phyloP scores from a whole-genome alignment of 1,140 invertebrate species.

The Drosophila watanabei region DNA sequence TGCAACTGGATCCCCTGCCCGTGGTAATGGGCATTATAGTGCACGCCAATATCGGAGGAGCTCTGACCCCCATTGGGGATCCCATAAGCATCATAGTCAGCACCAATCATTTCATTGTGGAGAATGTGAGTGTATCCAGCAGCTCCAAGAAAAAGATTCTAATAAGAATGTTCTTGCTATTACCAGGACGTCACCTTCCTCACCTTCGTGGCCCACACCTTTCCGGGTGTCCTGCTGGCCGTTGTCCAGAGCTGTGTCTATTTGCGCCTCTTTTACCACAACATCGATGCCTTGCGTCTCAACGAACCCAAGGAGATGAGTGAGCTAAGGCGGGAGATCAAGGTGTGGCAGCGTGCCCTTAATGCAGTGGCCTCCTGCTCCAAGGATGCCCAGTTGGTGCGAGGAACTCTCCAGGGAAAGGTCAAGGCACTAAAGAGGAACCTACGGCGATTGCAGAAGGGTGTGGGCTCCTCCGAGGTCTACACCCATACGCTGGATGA shows the following conservation, averaged over 20 bases:
- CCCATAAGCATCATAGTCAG: constrained; percentile 94
- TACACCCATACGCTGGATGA: constrained; percentile 89
- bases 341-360: constrained; percentile 90
- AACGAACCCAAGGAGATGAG: constrained; percentile 90
- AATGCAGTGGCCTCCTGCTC: constrained; percentile 90
- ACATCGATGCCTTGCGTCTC: constrained; percentile 87
- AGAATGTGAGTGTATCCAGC: constrained; percentile 85
- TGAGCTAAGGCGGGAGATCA: constrained; percentile 91
- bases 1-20: constrained; percentile 91
- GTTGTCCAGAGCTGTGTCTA: constrained; percentile 88
- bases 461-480: constrained; percentile 87
- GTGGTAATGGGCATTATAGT: constrained; percentile 90
- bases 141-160: not conserved
- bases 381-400: constrained; percentile 90
- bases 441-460: constrained; percentile 87
- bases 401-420: constrained; percentile 89
- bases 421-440: constrained; percentile 87
- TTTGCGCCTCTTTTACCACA: constrained; percentile 88
- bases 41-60: constrained; percentile 93
- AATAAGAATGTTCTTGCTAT: constrained; percentile 55
- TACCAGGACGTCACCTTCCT: constrained; percentile 90
- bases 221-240: constrained; percentile 89
- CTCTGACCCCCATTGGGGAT: constrained; percentile 92
- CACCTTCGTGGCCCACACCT: constrained; percentile 90
- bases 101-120: constrained; percentile 88